Evolutionary conservation across 2,113 vertebrate species (phyloP).

Genomic region (Callocephalon fimbriatum): DNA sequence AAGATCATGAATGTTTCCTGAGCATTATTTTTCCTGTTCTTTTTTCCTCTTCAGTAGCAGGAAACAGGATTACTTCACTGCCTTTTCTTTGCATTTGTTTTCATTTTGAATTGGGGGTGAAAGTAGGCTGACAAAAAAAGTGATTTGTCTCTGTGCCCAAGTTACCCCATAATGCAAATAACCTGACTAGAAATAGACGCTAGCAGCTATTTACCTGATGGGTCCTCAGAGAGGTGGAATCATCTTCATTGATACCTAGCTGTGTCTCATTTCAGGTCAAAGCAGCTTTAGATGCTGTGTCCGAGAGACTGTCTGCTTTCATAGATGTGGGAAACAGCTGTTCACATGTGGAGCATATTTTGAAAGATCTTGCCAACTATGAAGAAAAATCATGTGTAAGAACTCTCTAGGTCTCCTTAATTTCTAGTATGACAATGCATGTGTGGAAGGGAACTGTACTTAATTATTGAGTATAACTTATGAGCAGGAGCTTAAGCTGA

Average conservation of each 20-base stretch:
- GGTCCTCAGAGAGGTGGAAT: not conserved
- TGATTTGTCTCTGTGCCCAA: not conserved
- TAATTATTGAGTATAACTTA: not conserved
- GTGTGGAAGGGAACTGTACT: not conserved
- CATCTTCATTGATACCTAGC: not conserved
- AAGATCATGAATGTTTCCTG: not conserved
- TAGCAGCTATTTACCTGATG: not conserved
- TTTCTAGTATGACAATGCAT: not conserved
- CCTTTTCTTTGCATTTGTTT: not conserved
- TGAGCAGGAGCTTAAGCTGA: not conserved
- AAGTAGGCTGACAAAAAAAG: not conserved
- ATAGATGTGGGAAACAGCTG: conserved; percentile 91
- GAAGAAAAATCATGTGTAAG: conserved; percentile 90
- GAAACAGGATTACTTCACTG: not conserved
- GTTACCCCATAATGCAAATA: not conserved
- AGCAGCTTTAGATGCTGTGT: conserved; percentile 81
- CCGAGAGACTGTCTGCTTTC: conserved; percentile 85
- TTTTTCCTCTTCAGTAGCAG: not conserved
- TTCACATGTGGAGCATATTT: conserved; percentile 88
- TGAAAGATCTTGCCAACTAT: conserved; percentile 85
- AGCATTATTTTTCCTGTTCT: not conserved
- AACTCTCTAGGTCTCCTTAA: not conserved
- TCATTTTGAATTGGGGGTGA: not conserved
- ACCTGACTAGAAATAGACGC: not conserved
- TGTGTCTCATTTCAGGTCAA: conserved; percentile 81